These are phyloP conservation scores for Takifugu ocellatus DNA, from an alignment of 2,797 vertebrate genomes.

Conservation along the genomic window DNA sequence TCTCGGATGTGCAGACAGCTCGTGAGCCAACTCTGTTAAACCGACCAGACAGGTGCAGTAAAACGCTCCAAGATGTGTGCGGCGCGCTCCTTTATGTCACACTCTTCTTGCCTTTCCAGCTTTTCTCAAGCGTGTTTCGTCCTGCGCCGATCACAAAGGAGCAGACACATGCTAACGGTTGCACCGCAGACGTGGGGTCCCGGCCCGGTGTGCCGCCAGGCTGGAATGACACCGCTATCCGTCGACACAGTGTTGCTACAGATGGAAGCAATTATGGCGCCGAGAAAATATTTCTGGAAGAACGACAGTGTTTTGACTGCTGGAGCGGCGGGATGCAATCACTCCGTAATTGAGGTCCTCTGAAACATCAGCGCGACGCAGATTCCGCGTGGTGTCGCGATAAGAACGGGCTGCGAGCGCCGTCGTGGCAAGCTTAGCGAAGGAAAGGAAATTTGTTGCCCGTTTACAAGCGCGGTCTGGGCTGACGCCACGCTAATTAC, in stretches of 20 bases:
- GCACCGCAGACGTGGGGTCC: conserved; percentile 12
- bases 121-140: conserved; percentile 41
- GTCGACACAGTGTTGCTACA: conserved; percentile 65
- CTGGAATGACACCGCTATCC: conserved; percentile 61
- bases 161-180: conserved; percentile 5
- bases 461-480: conserved; percentile 49
- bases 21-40: conserved; percentile 63
- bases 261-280: conserved; percentile 76
- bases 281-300: conserved; percentile 77
- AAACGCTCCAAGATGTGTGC: neutral
- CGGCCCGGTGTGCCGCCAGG: conserved; percentile 27
- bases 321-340: conserved; percentile 71
- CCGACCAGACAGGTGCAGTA: conserved; percentile 42
- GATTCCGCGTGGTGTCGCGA: conserved; percentile 22
- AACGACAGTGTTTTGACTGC: conserved; percentile 75
- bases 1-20: conserved; percentile 52
- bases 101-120: conserved; percentile 7
- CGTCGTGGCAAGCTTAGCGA: conserved; percentile 30
- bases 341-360: conserved; percentile 70
- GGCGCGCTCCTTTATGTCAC: conserved; percentile 34
- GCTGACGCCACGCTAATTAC: conserved; percentile 60
- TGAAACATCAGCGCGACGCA: conserved; percentile 50
- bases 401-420: conserved; percentile 24
- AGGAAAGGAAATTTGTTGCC: conserved; percentile 49
- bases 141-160: neutral